A percentile compares a stretch with the other conserved stretches of the same genome.
phyloP scores from a whole-genome alignment of 2,888 invertebrate genomes.

The Napeogenes sylphis region DNA sequence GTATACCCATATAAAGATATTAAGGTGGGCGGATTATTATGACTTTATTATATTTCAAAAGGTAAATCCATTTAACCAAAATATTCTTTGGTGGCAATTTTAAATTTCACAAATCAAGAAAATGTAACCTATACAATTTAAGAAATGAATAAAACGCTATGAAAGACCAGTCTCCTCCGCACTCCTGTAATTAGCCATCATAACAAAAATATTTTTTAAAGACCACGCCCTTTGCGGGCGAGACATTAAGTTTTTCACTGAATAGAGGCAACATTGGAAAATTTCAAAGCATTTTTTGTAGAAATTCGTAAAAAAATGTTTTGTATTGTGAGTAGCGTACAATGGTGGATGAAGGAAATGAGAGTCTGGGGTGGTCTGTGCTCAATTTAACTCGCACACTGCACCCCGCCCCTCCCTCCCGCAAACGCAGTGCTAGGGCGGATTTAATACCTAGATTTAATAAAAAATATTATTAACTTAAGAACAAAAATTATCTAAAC shows the following conservation, averaged over 20 bases:
- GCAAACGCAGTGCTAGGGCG: slow-evolving; percentile 27
- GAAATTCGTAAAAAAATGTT: slow-evolving; percentile 74
- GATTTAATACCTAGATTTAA: slow-evolving; percentile 16
- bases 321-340: slow-evolving; percentile 75
- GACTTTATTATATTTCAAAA: not conserved
- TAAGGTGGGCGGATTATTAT: no score
- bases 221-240: slow-evolving; percentile 52
- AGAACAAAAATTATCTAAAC: no score
- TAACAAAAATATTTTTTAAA: slow-evolving; percentile 32
- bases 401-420: slow-evolving; percentile 36
- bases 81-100: not conserved
- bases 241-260: slow-evolving; percentile 71
- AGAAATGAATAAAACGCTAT: slow-evolving; percentile 35
- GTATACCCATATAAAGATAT: no score
- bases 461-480: not conserved
- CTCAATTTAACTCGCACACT: slow-evolving; percentile 72
- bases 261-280: slow-evolving; percentile 75
- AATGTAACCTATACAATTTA: not conserved
- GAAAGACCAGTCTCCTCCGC: slow-evolving; percentile 15
- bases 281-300: slow-evolving; percentile 75
- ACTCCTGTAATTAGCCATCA: slow-evolving; percentile 29
- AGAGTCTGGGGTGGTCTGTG: slow-evolving; percentile 66
- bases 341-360: slow-evolving; percentile 74
- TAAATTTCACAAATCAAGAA: not conserved
- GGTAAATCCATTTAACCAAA: not conserved